Percentiles rank a stretch among this genome's conserved stretches.
phyloP scores from a whole-genome alignment of 1,140 invertebrate genomes.

The Zaprionus lachaisei region DNA sequence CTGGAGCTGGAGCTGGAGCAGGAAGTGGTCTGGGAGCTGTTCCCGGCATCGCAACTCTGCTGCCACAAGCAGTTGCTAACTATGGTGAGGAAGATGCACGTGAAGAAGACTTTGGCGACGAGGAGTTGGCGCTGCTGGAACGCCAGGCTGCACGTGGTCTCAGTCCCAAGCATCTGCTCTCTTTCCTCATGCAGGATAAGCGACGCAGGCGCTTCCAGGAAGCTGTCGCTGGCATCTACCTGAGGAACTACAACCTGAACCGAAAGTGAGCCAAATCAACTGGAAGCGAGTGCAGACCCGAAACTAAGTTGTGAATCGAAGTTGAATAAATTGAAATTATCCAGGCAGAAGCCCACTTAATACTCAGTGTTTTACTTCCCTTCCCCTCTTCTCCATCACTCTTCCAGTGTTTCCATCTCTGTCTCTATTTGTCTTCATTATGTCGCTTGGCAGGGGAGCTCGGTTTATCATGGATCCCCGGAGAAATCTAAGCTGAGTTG shows the following conservation, averaged over 20 bases:
- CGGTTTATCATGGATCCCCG: slow-evolving; percentile 71
- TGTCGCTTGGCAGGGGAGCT: slow-evolving; percentile 36
- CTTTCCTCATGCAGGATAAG: slow-evolving; percentile 63
- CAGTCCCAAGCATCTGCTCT: slow-evolving; percentile 56
- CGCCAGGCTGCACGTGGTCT: slow-evolving; percentile 55
- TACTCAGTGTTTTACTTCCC: slow-evolving; percentile 4
- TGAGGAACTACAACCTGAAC: slow-evolving; percentile 67
- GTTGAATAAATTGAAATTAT: slow-evolving; percentile 70
- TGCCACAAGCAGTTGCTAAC: background rate
- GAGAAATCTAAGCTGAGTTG: slow-evolving; percentile 73
- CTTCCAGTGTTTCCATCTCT: background rate
- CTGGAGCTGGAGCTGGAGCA: background rate
- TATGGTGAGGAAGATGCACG: slow-evolving; percentile 38
- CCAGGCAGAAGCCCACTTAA: slow-evolving; percentile 46
- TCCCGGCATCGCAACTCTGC: background rate
- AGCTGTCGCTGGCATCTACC: slow-evolving; percentile 62
- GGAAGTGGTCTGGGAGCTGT: background rate
- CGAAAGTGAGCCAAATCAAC: slow-evolving; percentile 53
- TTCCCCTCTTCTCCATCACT: background rate
- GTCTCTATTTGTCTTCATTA: slow-evolving; percentile 72
- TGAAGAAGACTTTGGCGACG: slow-evolving; percentile 44
- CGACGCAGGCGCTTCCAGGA: slow-evolving; percentile 67
- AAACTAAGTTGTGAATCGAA: slow-evolving; percentile 30
- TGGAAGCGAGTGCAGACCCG: background rate
- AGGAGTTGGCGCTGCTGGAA: slow-evolving; percentile 45